phyloP scores from a whole-genome alignment of 2,888 invertebrate genomes.

The Megalurothrips usitatus region DNA sequence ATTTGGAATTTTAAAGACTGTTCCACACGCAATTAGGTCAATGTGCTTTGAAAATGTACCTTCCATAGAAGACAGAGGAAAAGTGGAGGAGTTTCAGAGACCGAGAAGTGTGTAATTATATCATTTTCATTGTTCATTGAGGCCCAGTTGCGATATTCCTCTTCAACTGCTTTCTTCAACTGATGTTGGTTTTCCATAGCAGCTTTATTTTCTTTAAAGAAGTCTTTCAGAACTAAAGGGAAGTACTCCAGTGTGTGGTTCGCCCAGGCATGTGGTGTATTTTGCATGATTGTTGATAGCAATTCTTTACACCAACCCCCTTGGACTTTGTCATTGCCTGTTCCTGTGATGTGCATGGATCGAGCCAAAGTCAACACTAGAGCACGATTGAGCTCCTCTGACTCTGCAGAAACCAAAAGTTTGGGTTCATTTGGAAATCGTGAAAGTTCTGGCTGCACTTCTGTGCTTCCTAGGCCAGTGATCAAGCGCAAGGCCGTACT shows the following conservation, averaged over 20 bases:
- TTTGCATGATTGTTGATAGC: conserved; percentile 82
- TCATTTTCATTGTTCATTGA: conserved; percentile 97
- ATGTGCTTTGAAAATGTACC: conserved; percentile 44
- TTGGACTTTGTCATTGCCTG: conserved; percentile 55
- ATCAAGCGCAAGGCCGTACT: conserved; percentile 82
- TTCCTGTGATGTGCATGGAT: conserved; percentile 85
- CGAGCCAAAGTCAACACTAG: conserved; percentile 89
- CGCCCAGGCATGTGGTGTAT: conserved; percentile 94
- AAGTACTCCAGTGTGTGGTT: conserved; percentile 88
- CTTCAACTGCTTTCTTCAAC: conserved; percentile 84
- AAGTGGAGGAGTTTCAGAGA: conserved; percentile 83
- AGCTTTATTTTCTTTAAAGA: conserved; percentile 77
- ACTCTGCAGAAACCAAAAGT: conserved; percentile 85
- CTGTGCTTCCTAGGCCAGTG: conserved; percentile 86
- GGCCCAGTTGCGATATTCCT: conserved; percentile 94
- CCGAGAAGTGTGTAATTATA: conserved; percentile 91
- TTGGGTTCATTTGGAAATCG: conserved; percentile 88
- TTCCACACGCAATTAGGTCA: background rate
- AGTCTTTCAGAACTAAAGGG: conserved; percentile 82
- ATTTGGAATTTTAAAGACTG: background rate
- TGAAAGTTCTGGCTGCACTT: conserved; percentile 89
- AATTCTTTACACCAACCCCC: conserved; percentile 88
- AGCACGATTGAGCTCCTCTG: conserved; percentile 89
- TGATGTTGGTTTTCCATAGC: conserved; percentile 86
- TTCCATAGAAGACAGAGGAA: conserved; percentile 93